These are phyloP conservation scores for Indri indri DNA, from an alignment of 2,113 vertebrate species.

Conservation along the genomic window DNA sequence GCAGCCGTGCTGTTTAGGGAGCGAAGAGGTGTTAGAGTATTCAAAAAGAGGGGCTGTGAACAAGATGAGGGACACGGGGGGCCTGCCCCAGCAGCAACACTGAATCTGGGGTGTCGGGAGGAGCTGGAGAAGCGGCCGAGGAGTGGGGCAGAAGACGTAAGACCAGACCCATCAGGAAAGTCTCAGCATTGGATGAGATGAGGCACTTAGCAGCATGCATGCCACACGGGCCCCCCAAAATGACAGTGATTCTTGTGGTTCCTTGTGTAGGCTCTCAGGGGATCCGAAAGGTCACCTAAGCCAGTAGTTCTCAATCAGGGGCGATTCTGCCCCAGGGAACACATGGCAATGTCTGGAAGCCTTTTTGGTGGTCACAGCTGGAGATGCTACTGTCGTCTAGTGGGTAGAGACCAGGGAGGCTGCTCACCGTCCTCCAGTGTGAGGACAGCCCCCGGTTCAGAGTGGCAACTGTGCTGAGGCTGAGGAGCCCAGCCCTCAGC, in stretches of 20 bases:
- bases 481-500: background rate
- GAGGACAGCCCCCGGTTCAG: background rate
- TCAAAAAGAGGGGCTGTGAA: background rate
- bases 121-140: background rate
- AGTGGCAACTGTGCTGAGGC: fast-evolving
- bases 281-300: background rate
- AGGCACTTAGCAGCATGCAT: background rate
- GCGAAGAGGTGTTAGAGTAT: background rate
- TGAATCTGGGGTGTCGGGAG: background rate
- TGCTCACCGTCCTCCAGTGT: fast-evolving
- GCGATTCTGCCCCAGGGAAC: background rate
- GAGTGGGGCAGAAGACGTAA: too few relatives aligned
- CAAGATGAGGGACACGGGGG: background rate
- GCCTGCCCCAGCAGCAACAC: background rate
- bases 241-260: background rate
- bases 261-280: background rate
- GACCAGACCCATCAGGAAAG: background rate
- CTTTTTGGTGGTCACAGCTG: background rate
- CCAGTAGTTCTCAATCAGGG: background rate
- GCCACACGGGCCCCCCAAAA: background rate
- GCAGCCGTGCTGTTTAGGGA: background rate
- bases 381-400: background rate
- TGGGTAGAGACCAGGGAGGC: background rate
- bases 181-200: background rate
- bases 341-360: background rate